Percentiles rank a stretch among this genome's conserved stretches.
Conservation (phyloP, 2,113 vertebrate species). For the Semnornis frantzii region DNA sequence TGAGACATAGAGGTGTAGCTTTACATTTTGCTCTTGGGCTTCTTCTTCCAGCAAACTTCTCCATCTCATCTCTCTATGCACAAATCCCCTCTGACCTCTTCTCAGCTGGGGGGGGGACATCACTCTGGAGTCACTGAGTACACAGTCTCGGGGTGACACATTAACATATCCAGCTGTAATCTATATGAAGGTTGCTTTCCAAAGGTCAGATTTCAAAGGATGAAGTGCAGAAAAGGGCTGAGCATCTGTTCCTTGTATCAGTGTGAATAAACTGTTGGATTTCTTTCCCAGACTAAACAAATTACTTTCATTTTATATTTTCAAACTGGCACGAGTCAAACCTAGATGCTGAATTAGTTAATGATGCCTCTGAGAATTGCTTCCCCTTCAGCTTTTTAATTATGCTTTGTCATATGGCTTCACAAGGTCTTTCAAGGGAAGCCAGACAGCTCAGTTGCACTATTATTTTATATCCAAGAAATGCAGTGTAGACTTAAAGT, state of each 20-base stretch:
- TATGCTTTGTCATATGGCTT: neutral
- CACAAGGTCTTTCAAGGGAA: neutral
- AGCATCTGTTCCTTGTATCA: neutral
- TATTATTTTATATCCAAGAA: neutral
- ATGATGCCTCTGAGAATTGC: neutral
- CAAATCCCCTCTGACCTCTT: neutral
- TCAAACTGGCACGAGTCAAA: conserved; percentile 21
- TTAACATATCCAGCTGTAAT: neutral
- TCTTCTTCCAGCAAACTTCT: neutral
- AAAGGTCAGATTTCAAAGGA: conserved; percentile 7
- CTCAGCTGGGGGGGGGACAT: neutral
- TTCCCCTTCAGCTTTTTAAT: conserved; percentile 20
- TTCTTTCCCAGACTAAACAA: conserved; percentile 52
- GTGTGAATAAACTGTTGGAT: neutral
- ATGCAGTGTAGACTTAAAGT: neutral
- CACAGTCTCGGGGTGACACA: neutral
- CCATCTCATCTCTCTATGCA: neutral
- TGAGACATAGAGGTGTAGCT: neutral
- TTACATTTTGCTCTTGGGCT: neutral
- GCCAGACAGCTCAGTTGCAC: neutral
- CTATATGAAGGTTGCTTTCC: neutral
- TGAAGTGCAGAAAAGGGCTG: neutral
- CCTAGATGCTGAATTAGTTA: conserved; percentile 22
- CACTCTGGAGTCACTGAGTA: neutral
- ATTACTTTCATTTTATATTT: conserved; percentile 11